Evolutionary conservation across 2,888 invertebrate species (phyloP).

Genomic region (Eupithecia inturbata): DNA sequence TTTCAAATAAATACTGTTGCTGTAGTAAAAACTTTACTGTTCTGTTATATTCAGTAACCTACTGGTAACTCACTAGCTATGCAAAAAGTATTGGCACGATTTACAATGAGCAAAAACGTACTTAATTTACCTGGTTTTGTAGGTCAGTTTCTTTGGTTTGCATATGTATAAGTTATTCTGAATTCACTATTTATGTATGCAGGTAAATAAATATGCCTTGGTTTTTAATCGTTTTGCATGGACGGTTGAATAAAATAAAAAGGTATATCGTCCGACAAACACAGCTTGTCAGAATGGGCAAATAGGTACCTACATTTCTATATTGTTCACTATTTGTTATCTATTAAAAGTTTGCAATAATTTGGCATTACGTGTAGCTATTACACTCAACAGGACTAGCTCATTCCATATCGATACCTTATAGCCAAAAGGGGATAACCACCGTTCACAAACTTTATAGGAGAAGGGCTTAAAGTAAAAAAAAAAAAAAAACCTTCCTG

Average conservation of each 20-base stretch:
- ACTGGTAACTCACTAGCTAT: background rate
- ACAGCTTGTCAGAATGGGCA: too few relatives aligned
- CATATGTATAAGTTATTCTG: background rate
- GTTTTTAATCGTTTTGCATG: background rate
- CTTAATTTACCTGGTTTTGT: background rate
- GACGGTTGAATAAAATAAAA: too few relatives aligned
- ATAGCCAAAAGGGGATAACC: too few relatives aligned
- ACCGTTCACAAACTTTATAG: background rate
- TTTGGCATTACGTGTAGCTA: too few relatives aligned
- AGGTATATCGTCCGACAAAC: too few relatives aligned
- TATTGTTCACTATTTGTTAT: too few relatives aligned
- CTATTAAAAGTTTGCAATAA: too few relatives aligned
- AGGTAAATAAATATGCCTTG: background rate
- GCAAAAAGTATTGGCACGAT: background rate
- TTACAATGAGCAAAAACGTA: background rate
- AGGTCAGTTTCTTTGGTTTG: background rate
- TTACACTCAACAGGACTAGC: too few relatives aligned
- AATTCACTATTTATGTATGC: background rate
- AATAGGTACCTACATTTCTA: too few relatives aligned
- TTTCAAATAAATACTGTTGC: too few relatives aligned
- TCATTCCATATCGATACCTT: too few relatives aligned
- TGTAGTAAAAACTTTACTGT: too few relatives aligned
- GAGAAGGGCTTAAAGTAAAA: background rate
- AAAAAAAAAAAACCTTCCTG: background rate
- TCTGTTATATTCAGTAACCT: background rate